These are phyloP conservation scores for Drosophila mimica DNA, from an alignment of 2,888 invertebrate species.

Conservation along the genomic window DNA sequence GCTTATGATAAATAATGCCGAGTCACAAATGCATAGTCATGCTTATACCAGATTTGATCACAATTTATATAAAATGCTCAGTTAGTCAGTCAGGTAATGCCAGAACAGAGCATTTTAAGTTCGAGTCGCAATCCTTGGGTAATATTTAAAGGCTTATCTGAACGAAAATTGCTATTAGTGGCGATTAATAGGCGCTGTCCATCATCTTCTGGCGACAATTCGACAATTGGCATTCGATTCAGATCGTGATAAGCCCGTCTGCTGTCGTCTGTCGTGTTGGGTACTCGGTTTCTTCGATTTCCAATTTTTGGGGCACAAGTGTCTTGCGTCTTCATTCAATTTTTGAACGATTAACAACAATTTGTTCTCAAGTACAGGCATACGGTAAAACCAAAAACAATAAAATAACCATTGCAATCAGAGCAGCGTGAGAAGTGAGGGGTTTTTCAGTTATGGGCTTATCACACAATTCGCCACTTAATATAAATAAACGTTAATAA, in stretches of 20 bases:
- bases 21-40: not conserved
- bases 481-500: constrained; percentile 80
- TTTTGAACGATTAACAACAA: constrained; percentile 63
- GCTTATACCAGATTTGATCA: not conserved
- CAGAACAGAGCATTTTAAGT: constrained; percentile 39
- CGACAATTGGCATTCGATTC: constrained; percentile 70
- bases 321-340: constrained; percentile 56
- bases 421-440: not conserved
- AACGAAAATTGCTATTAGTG: constrained; percentile 75
- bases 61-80: not conserved
- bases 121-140: constrained; percentile 10
- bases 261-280: constrained; percentile 22
- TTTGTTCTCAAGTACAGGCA: constrained; percentile 49
- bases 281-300: constrained; percentile 7
- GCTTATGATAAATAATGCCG: not conserved
- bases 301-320: constrained; percentile 10
- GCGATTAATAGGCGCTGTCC: constrained; percentile 81
- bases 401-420: too few relatives aligned
- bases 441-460: constrained; percentile 35
- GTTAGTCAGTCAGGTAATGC: too few relatives aligned
- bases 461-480: constrained; percentile 73
- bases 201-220: constrained; percentile 75
- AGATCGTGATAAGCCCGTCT: constrained; percentile 56
- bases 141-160: constrained; percentile 62
- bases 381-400: constrained; percentile 4